These are phyloP conservation scores for Scalopus aquaticus DNA, from an alignment of 2,113 vertebrate genomes.

Conservation along the genomic window DNA sequence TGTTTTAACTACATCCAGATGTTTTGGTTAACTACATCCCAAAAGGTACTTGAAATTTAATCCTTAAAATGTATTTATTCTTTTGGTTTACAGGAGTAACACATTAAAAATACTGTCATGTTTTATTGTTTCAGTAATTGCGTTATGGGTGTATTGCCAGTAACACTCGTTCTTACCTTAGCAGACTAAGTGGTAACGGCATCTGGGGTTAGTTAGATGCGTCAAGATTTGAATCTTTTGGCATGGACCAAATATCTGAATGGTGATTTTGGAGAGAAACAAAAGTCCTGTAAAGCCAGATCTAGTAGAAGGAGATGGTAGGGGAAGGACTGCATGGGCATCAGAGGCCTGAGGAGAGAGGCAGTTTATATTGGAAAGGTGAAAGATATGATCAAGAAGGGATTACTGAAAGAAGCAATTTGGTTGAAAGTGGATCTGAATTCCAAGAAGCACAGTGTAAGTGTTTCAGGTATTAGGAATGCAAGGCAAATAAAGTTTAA, in stretches of 20 bases:
- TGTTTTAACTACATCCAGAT: background rate
- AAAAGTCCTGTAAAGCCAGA: background rate
- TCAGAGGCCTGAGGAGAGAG: background rate
- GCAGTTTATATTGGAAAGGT: background rate
- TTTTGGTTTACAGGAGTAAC: background rate
- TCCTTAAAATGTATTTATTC: background rate
- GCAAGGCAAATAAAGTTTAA: background rate
- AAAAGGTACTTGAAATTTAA: no score
- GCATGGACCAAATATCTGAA: background rate
- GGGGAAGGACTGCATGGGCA: rapidly evolving
- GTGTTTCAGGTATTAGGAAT: background rate
- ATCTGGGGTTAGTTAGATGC: background rate
- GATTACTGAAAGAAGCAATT: background rate
- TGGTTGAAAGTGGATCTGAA: background rate
- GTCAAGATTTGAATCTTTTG: background rate
- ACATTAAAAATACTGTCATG: background rate
- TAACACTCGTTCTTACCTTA: background rate
- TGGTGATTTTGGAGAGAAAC: background rate
- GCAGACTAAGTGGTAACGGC: background rate
- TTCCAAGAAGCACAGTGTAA: background rate
- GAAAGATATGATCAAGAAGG: background rate
- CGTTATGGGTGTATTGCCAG: background rate
- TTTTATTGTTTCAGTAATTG: background rate
- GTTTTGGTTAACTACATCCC: no score
- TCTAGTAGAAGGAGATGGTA: rapidly evolving